Conservation (phyloP, 2,888 invertebrate species). For the Apodemia mormo region DNA sequence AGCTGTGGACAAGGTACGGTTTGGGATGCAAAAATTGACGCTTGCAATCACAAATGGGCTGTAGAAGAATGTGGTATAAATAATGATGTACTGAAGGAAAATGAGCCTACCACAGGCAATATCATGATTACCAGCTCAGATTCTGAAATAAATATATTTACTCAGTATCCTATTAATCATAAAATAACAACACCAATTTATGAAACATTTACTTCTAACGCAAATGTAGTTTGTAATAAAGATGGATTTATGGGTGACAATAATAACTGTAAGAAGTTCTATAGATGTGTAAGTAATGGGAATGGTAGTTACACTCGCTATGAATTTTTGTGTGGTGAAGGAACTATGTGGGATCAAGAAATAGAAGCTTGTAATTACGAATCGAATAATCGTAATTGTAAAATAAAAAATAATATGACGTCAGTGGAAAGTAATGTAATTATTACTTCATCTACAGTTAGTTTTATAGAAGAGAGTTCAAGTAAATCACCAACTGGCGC, state of each 20-base stretch:
- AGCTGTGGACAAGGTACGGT: conserved; percentile 85
- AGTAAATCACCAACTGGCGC: neutral
- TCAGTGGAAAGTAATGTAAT: conserved; percentile 25
- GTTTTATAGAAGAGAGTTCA: conserved; percentile 18
- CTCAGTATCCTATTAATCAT: conserved; percentile 11
- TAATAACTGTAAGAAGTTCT: conserved; percentile 87
- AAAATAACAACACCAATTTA: conserved; percentile 20
- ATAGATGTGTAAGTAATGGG: conserved; percentile 86
- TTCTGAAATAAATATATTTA: conserved; percentile 9
- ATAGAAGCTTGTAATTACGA: conserved; percentile 43
- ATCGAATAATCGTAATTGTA: neutral
- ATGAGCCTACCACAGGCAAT: conserved; percentile 7
- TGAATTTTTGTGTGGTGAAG: conserved; percentile 87
- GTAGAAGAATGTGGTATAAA: conserved; percentile 38
- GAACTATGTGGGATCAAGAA: conserved; percentile 89
- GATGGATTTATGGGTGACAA: conserved; percentile 87
- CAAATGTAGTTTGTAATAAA: conserved; percentile 57
- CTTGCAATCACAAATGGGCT: conserved; percentile 80
- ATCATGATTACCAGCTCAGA: neutral
- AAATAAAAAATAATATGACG: neutral
- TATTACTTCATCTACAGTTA: conserved; percentile 15
- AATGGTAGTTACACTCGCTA: conserved; percentile 83
- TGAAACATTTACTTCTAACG: conserved; percentile 11
- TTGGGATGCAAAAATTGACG: conserved; percentile 80
- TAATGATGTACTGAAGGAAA: conserved; percentile 18